phyloP scores from a whole-genome alignment of 2,113 vertebrate species.

The Takifugu flavidus region DNA sequence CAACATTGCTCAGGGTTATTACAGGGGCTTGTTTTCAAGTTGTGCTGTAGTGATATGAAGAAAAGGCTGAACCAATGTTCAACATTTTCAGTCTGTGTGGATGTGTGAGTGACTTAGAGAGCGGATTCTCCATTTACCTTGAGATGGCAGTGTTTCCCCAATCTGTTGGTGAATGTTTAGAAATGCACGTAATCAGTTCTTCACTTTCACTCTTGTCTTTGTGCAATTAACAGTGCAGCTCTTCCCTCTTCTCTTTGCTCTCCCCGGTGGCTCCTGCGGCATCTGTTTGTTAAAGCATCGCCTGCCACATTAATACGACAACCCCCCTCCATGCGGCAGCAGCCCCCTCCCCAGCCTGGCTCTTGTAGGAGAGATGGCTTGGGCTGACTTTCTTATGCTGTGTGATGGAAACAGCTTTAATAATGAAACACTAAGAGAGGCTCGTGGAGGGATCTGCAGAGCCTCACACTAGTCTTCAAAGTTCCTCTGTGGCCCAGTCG shows the following conservation, averaged over 20 bases:
- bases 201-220: conserved; percentile 20
- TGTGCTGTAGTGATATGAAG: conserved; percentile 1
- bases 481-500: conserved; percentile 25
- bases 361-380: conserved; percentile 20
- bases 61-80: not conserved
- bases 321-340: conserved; percentile 5
- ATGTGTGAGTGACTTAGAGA: conserved; percentile 11
- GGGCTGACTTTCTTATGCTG: conserved; percentile 40
- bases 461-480: conserved; percentile 50
- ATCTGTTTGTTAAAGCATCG: conserved; percentile 48
- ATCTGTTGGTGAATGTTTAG: conserved; percentile 10
- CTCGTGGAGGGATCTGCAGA: conserved; percentile 21
- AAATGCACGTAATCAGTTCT: conserved; percentile 9
- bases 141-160: conserved; percentile 64
- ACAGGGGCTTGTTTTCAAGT: not conserved
- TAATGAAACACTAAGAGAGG: conserved; percentile 61
- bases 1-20: conserved; percentile 5
- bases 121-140: conserved; percentile 33
- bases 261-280: conserved; percentile 32
- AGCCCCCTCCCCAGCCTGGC: conserved; percentile 6
- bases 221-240: conserved; percentile 29
- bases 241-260: conserved; percentile 7
- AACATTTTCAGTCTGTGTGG: conserved; percentile 4
- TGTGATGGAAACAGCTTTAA: conserved; percentile 41
- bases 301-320: conserved; percentile 34